These are phyloP conservation scores for Gonocerus acuteangulatus DNA, from an alignment of 2,888 invertebrate genomes.

Conservation along the genomic window DNA sequence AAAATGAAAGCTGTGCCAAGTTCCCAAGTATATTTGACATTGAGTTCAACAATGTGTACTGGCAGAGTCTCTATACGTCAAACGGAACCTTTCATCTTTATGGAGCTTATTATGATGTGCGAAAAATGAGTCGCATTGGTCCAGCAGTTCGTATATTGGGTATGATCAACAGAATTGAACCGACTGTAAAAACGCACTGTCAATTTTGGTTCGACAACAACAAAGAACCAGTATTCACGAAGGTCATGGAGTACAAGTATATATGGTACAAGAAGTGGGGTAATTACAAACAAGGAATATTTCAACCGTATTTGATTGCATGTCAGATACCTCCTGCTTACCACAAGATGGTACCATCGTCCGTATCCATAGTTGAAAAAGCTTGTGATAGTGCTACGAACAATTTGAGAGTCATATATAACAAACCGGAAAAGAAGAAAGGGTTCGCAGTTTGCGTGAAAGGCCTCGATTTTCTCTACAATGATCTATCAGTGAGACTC, in stretches of 20 bases:
- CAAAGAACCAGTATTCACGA: conserved; percentile 70
- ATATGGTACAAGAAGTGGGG: conserved; percentile 94
- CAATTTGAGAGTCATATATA: conserved; percentile 73
- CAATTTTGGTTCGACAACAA: conserved; percentile 85
- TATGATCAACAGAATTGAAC: conserved; percentile 85
- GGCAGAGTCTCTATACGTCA: conserved; percentile 75
- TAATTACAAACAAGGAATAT: conserved; percentile 81
- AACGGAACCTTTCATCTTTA: conserved; percentile 79
- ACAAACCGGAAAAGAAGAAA: conserved; percentile 62
- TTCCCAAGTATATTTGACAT: conserved; percentile 84
- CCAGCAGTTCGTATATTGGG: conserved; percentile 76
- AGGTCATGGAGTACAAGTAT: conserved; percentile 83
- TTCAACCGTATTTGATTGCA: conserved; percentile 83
- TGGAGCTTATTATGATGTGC: conserved; percentile 80
- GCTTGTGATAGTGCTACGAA: conserved; percentile 80
- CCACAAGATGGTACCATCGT: conserved; percentile 66
- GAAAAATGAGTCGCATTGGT: conserved; percentile 68
- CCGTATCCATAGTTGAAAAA: conserved; percentile 76
- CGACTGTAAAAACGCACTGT: conserved; percentile 71
- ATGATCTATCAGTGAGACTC: conserved; percentile 79
- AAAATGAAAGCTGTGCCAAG: conserved; percentile 68
- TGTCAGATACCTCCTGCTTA: conserved; percentile 72
- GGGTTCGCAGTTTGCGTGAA: conserved; percentile 90
- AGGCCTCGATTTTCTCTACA: conserved; percentile 85
- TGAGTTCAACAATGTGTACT: conserved; percentile 87